A percentile compares a stretch with the other conserved stretches of the same genome.
Conservation (phyloP, 2,888 invertebrate species). For the Melikaiella ostensackeni region DNA sequence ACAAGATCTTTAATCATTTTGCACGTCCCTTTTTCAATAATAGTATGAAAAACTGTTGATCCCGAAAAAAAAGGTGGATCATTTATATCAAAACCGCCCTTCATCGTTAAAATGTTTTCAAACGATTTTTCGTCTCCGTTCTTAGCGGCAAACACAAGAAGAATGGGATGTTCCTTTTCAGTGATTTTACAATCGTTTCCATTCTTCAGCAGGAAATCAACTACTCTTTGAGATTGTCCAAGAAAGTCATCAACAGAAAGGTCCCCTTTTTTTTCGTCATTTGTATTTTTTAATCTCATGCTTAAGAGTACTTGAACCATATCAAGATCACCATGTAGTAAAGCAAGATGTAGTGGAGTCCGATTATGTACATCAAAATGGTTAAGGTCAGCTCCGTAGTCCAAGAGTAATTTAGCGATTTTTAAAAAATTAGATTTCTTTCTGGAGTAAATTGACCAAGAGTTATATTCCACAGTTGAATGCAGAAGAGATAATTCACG, state of each 20-base stretch:
- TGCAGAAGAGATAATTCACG: neutral
- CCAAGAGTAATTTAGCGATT: neutral
- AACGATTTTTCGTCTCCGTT: neutral
- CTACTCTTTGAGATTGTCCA: neutral
- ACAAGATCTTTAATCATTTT: neutral
- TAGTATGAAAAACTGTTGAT: neutral
- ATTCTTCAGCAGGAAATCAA: neutral
- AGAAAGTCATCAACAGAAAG: neutral
- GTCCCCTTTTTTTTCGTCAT: neutral
- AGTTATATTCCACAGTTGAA: neutral
- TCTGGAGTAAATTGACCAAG: neutral
- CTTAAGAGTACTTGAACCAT: neutral
- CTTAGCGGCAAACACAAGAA: neutral
- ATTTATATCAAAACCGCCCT: neutral
- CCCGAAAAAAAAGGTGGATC: neutral
- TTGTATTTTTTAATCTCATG: neutral
- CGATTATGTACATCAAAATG: neutral
- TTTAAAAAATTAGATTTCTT: neutral
- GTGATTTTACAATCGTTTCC: neutral
- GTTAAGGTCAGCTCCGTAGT: neutral
- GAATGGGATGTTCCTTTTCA: neutral
- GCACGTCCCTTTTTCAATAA: neutral
- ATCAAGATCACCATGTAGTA: neutral
- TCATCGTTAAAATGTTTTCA: neutral
- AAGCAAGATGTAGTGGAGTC: neutral